Evolutionary conservation across 2,888 invertebrate genomes (phyloP).

Genomic region (Allophyes oxyacanthae): DNA sequence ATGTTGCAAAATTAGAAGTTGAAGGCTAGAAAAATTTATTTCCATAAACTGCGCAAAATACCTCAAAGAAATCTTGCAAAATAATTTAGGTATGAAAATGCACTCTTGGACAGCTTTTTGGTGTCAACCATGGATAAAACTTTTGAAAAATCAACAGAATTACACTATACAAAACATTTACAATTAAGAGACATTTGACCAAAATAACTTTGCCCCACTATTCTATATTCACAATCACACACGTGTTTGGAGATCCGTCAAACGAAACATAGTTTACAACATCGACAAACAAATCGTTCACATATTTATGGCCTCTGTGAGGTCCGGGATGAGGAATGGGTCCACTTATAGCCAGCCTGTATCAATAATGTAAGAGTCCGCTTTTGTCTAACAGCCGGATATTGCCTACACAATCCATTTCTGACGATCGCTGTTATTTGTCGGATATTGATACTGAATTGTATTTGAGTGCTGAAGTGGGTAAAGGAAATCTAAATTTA

Average conservation of each 20-base stretch:
- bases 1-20: too few species aligned
- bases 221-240: neutral
- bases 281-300: conserved; percentile 42
- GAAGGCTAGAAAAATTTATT: too few species aligned
- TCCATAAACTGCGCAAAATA: too few species aligned
- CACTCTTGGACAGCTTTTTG: too few species aligned
- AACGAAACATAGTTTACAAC: conserved; percentile 29
- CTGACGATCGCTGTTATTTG: conserved; percentile 41
- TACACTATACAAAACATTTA: too few species aligned
- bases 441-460: conserved; percentile 46
- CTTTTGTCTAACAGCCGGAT: conserved; percentile 52
- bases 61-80: too few species aligned
- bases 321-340: conserved; percentile 41
- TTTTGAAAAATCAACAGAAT: too few species aligned
- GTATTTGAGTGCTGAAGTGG: conserved; percentile 23
- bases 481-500: conserved; percentile 1
- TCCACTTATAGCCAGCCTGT: conserved; percentile 47
- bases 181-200: too few species aligned
- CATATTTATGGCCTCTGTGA: conserved; percentile 46
- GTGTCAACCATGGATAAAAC: too few species aligned
- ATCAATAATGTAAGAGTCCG: conserved; percentile 58
- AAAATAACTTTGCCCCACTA: too few species aligned
- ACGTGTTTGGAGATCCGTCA: conserved; percentile 15
- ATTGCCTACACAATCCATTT: conserved; percentile 57
- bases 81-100: too few species aligned